Percentiles rank a stretch among this genome's conserved stretches.
phyloP scores from a whole-genome alignment of 2,113 vertebrate species.

The Cygnus atratus region DNA sequence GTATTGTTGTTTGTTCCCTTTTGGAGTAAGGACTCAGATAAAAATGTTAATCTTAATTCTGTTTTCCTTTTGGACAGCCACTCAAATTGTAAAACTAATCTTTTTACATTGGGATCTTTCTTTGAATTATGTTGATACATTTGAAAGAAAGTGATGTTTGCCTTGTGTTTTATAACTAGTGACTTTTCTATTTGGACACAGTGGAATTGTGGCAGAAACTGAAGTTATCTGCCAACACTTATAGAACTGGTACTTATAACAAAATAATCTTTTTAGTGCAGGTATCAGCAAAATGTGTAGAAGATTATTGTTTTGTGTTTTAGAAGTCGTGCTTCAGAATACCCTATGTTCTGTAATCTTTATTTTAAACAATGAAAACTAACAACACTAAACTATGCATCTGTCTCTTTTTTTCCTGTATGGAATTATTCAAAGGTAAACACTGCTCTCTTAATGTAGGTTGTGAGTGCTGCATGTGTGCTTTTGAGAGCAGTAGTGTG shows the following conservation, averaged over 20 bases:
- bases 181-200: neutral
- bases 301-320: neutral
- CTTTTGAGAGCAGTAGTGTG: constrained; percentile 82
- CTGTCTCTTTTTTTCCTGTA: constrained; percentile 44
- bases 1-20: neutral
- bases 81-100: neutral
- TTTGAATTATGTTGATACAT: neutral
- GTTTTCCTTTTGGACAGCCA: neutral
- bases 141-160: neutral
- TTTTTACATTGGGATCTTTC: neutral
- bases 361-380: constrained; percentile 3
- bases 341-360: neutral
- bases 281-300: neutral
- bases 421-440: constrained; percentile 75
- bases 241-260: neutral
- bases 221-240: neutral
- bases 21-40: neutral
- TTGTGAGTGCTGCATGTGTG: constrained; percentile 84
- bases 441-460: constrained; percentile 82
- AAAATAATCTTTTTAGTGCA: neutral
- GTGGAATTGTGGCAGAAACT: neutral
- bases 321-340: neutral
- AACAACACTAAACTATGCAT: constrained; percentile 60
- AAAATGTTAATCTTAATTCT: neutral
- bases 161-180: constrained; percentile 10